These are phyloP conservation scores for Physeter macrocephalus DNA, from an alignment of 2,113 vertebrate genomes.

Conservation along the genomic window DNA sequence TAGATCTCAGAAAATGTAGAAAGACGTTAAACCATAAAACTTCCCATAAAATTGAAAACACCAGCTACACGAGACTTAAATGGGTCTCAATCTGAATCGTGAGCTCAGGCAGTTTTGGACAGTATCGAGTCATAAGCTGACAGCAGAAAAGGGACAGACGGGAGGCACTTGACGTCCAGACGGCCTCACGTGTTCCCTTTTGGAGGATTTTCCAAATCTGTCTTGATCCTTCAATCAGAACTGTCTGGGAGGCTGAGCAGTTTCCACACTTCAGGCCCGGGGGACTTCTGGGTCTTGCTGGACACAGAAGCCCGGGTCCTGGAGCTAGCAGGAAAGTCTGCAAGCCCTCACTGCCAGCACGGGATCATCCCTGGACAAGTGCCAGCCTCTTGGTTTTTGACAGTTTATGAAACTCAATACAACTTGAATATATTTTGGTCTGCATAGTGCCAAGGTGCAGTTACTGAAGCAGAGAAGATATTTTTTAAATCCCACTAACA, in stretches of 20 bases:
- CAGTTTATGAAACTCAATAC: background rate
- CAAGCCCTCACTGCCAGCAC: background rate
- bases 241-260: background rate
- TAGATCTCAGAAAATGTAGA: background rate
- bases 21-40: background rate
- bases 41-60: background rate
- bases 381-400: background rate
- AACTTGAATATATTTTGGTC: background rate
- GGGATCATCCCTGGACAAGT: background rate
- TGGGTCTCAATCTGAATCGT: background rate
- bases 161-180: background rate
- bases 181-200: background rate
- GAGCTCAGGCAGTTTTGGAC: background rate
- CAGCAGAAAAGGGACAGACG: background rate
- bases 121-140: background rate
- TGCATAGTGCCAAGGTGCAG: background rate
- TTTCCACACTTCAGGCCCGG: background rate
- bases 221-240: conserved; percentile 2
- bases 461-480: background rate
- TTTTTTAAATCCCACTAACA: background rate
- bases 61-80: background rate
- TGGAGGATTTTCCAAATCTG: background rate
- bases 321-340: background rate
- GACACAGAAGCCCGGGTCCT: background rate
- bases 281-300: background rate